phyloP scores from a whole-genome alignment of 2,888 invertebrate species.

The Hypolimnas misippus region DNA sequence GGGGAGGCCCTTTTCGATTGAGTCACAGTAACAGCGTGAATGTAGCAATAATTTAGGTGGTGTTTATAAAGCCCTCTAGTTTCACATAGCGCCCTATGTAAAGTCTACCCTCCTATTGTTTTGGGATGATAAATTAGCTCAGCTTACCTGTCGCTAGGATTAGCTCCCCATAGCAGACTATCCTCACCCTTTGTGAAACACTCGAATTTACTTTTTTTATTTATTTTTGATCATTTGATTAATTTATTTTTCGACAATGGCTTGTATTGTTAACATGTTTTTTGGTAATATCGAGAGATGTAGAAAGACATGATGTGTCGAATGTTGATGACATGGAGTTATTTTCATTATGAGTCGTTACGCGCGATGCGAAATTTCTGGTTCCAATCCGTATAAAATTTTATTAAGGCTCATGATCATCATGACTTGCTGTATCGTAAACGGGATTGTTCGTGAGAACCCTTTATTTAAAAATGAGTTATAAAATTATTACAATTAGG shows the following conservation, averaged over 20 bases:
- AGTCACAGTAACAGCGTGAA: constrained; percentile 26
- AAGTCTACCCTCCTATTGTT: constrained; percentile 69
- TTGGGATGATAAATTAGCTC: constrained; percentile 79
- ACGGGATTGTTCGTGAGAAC: neutral
- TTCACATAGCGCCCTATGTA: constrained; percentile 49
- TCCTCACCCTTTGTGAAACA: constrained; percentile 64
- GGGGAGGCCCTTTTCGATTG: constrained; percentile 26
- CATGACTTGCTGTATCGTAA: constrained; percentile 19
- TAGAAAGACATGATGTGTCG: neutral
- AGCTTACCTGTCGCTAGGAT: constrained; percentile 81
- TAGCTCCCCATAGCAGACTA: constrained; percentile 65
- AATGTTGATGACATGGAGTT: constrained; percentile 16
- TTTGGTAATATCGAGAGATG: neutral
- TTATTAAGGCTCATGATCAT: constrained; percentile 25
- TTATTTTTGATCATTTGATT: constrained; percentile 74
- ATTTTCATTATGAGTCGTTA: constrained; percentile 10
- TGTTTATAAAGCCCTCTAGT: constrained; percentile 66
- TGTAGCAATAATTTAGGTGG: constrained; percentile 52
- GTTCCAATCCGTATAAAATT: constrained; percentile 23
- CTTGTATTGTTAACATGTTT: constrained; percentile 29
- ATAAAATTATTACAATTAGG: no score
- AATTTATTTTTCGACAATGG: constrained; percentile 66
- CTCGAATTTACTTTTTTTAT: constrained; percentile 70
- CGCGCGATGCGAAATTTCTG: neutral
- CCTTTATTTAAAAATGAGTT: neutral